Evolutionary conservation across 2,888 invertebrate genomes (phyloP), one percentile per base, ranked within the genome.

Genomic region (Bembecia ichneumoniformis): DNA sequence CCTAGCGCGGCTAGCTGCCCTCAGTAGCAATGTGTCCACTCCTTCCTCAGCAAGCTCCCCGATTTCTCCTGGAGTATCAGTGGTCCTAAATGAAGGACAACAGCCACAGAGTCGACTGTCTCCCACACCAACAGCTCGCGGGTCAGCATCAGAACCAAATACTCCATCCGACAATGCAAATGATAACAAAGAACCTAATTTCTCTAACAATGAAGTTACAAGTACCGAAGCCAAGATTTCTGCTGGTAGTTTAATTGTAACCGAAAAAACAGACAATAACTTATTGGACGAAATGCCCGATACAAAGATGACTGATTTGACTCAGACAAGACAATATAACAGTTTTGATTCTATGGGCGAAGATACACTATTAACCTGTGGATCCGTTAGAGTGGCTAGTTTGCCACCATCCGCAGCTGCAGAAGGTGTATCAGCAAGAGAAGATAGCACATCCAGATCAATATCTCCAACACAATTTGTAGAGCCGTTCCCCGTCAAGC

Each of bases 1-100:
- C 56, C 82, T 95, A 67, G 94, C 93, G 51, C 90, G 93, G 53
- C 83, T 94, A 56, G 91, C 90, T 47, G 92, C 90, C 47, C 76
- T 91, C 51, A 89, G 90, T 56, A 89, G 87, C 46, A 76, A 82
- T 52, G 86, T 82, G 40, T 79, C 88, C 49, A 78, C 76, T 35
- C 81, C 83, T 49, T 78, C 87, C 43, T 88, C 64, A 70, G 89
- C 59, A 73, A 90, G 64, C 66, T 87, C 67, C 74, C 69, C 89
- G 68, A 59, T 89, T 78, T 65, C 88, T 58, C 73, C 87, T 62
- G 72, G 84, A 62, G 71, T 82, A 58, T 83, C 82, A 48, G 66
- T 71, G 61, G 77, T 77, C 36, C 68, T 71, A 49, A 75, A 70
- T 46, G 75, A 76, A 43, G 54, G 68, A 43, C 64, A 60, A 43